Evolutionary conservation across 2,888 invertebrate genomes (phyloP), one percentile per base, ranked within the genome.

Genomic region (Diogma glabrata): DNA sequence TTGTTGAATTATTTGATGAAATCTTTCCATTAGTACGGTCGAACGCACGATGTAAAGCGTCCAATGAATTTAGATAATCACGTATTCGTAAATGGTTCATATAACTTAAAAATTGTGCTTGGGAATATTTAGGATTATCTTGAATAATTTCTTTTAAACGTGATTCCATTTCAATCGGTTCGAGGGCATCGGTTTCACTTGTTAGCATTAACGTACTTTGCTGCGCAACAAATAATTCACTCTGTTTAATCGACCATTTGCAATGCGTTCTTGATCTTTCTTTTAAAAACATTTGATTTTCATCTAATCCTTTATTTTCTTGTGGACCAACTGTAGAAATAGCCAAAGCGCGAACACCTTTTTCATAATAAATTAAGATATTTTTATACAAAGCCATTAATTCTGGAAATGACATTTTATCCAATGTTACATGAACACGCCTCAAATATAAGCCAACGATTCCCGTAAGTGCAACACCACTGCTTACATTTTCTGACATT

Each of bases 181-280:
- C 71, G 57, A 91, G 66, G 0, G 92, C 91, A 61, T 82, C 82
- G 49, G 78, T 77, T 63, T 90, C 89, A 67, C 91, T 87, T 43
- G 82, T 85, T 64, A 86, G 84, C 50, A 94, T 66, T 50, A 90
- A 72, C 57, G 83, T 81, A 9, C 87, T 87, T 70, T 93, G 92
- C 60, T 89, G 87, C 1, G 89, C 84, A 51, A 92, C 84, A 62
- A 92, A 88, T 47, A 89, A 72, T 67, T 93, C 92, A 0, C 92
- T 91, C 70, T 93, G 92, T 60, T 87, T 82, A 55, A 84, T 80
- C 2, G 90, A 89, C 88, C 88, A 89, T 53, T 81, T 79, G 57
- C 81, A 78, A 59, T 79, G 75, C 57, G 77, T 56, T n/a, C 26
- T 19, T 33, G 17, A 24, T 2, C 48, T 24, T 48, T 47, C 48